These are phyloP conservation scores for Choreutis nemorana DNA, from an alignment of 2,888 invertebrate genomes.

Conservation along the genomic window DNA sequence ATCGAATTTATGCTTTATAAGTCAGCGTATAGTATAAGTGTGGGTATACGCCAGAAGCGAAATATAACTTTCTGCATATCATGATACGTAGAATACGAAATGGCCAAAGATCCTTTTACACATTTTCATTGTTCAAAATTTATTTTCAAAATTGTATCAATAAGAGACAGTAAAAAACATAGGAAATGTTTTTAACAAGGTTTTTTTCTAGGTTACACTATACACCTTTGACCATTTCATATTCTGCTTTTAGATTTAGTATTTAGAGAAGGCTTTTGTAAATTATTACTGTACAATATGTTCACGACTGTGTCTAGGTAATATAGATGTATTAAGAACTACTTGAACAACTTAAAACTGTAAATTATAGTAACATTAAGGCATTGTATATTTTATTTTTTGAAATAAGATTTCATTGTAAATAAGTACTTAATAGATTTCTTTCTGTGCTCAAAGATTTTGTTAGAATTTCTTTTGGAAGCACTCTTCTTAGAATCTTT, in stretches of 20 bases:
- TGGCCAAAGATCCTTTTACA: too few species aligned
- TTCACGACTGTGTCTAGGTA: slow-evolving; percentile 48
- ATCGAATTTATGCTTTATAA: neutral
- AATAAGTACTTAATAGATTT: slow-evolving; percentile 22
- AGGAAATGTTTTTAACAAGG: too few species aligned
- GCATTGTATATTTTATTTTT: slow-evolving; percentile 41
- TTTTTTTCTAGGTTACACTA: too few species aligned
- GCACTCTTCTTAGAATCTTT: neutral
- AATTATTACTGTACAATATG: slow-evolving; percentile 63
- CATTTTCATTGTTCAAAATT: too few species aligned
- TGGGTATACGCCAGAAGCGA: too few species aligned
- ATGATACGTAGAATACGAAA: too few species aligned
- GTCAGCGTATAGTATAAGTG: too few species aligned
- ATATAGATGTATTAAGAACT: slow-evolving; percentile 28
- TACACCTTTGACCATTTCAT: too few species aligned
- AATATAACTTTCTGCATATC: slow-evolving; percentile 61
- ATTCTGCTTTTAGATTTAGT: slow-evolving; percentile 29
- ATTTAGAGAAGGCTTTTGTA: slow-evolving; percentile 37
- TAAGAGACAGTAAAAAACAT: too few species aligned
- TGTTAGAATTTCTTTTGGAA: neutral
- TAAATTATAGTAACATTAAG: slow-evolving; percentile 36
- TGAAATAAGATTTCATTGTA: slow-evolving; percentile 54
- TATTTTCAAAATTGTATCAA: too few species aligned
- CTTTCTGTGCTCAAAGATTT: slow-evolving; percentile 3
- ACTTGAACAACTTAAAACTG: slow-evolving; percentile 21